A percentile compares a stretch with the other conserved stretches of the same genome.
Conservation (phyloP, 2,797 vertebrate genomes). For the Octomys mimax region DNA sequence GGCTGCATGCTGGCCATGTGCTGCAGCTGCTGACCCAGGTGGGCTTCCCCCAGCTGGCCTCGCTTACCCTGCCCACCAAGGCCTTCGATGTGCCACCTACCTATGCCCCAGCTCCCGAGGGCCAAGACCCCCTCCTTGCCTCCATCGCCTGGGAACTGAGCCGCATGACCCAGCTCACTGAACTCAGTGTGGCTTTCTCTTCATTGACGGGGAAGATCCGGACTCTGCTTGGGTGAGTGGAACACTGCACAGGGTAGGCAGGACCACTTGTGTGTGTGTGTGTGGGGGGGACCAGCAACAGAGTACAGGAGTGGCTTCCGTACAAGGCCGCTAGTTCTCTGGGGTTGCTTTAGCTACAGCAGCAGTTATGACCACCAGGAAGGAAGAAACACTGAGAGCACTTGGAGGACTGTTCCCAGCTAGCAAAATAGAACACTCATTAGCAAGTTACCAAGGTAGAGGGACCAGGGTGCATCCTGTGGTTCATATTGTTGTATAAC, state of each 20-base stretch:
- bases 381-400: neutral
- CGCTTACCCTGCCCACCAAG: slow-evolving; percentile 94
- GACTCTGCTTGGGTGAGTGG: slow-evolving; percentile 93
- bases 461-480: neutral
- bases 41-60: slow-evolving; percentile 91
- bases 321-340: neutral
- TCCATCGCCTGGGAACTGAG: slow-evolving; percentile 92
- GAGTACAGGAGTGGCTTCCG: neutral
- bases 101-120: neutral
- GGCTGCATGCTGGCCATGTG: slow-evolving; percentile 94
- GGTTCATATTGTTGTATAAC: neutral
- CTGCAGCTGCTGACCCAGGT: slow-evolving; percentile 93
- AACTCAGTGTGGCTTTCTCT: slow-evolving; percentile 95
- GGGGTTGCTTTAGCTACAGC: neutral
- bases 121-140: slow-evolving; percentile 88
- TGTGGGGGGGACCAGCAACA: neutral
- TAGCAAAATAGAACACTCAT: neutral
- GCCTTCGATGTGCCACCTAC: slow-evolving; percentile 92
- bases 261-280: too few relatives aligned
- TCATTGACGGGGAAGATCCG: slow-evolving; percentile 94
- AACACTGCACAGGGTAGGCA: neutral
- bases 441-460: neutral
- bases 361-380: neutral
- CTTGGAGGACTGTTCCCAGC: neutral
- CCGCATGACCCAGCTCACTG: slow-evolving; percentile 90